A percentile compares a stretch with the other conserved stretches of the same genome.
Evolutionary conservation across 2,888 invertebrate genomes (phyloP).

Genomic region (Brenthis ino): DNA sequence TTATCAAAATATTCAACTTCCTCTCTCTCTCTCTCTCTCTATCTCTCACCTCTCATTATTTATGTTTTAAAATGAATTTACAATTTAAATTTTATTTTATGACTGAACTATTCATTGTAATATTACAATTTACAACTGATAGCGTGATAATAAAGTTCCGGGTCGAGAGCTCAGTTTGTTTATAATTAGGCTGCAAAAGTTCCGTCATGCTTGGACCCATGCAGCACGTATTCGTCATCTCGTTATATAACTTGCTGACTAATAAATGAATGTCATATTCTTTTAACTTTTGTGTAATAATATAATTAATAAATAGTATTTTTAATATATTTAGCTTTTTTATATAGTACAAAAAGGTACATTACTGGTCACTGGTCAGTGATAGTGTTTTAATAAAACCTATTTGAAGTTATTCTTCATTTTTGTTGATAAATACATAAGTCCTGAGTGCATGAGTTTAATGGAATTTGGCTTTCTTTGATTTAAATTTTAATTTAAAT

Average conservation of each 20-base stretch:
- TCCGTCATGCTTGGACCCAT: slow-evolving; percentile 18
- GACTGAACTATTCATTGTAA: slow-evolving; percentile 1
- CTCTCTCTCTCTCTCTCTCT: too few relatives aligned
- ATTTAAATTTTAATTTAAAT: too few relatives aligned
- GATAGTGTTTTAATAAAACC: too few relatives aligned
- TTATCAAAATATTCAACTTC: too few relatives aligned
- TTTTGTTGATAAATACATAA: too few relatives aligned
- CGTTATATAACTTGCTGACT: slow-evolving; percentile 6
- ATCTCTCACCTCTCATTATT: background rate
- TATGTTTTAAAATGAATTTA: background rate
- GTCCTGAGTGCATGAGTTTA: too few relatives aligned
- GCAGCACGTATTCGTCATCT: slow-evolving; percentile 3
- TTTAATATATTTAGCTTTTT: too few relatives aligned
- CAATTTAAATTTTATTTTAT: background rate
- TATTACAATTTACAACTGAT: background rate
- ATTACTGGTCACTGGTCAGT: too few relatives aligned
- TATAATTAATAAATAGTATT: too few relatives aligned
- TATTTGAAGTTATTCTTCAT: too few relatives aligned
- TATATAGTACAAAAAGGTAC: too few relatives aligned
- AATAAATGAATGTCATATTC: background rate
- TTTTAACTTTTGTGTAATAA: background rate
- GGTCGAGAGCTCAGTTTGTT: slow-evolving; percentile 28
- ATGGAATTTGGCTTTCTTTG: too few relatives aligned
- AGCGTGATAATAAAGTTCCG: slow-evolving; percentile 29
- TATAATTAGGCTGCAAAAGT: slow-evolving; percentile 16